Percentiles rank a stretch among this genome's conserved stretches.
Conservation (phyloP, 2,888 invertebrate species). For the Beris chalybata region DNA sequence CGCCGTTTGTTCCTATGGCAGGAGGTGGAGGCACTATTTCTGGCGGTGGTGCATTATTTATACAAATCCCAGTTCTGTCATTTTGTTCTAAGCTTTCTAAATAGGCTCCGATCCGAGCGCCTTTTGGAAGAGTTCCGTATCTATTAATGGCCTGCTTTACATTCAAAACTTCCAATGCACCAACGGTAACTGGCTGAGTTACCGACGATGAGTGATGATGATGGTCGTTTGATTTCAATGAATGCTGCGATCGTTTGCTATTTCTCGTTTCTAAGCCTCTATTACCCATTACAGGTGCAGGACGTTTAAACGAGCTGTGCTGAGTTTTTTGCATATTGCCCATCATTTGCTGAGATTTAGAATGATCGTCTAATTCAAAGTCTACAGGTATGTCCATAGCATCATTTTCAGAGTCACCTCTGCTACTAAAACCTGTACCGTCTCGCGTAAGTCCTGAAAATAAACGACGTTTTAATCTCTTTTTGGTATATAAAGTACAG, state of each 20-base stretch:
- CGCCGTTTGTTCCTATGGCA: conserved; percentile 37
- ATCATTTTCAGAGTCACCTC: conserved; percentile 70
- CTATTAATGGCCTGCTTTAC: conserved; percentile 92
- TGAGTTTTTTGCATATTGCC: conserved; percentile 57
- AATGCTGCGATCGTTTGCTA: conserved; percentile 60
- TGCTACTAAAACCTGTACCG: conserved; percentile 53
- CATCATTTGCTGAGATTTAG: conserved; percentile 58
- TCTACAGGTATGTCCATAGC: conserved; percentile 71
- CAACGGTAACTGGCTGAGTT: conserved; percentile 72
- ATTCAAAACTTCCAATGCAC: conserved; percentile 93
- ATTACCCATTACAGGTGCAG: conserved; percentile 64
- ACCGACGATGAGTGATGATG: conserved; percentile 3
- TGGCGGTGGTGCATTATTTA: conserved; percentile 42
- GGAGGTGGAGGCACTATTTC: conserved; percentile 42
- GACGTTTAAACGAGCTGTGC: conserved; percentile 61
- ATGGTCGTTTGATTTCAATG: conserved; percentile 45
- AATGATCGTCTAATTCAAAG: conserved; percentile 65
- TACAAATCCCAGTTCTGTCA: conserved; percentile 51
- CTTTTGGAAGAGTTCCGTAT: conserved; percentile 96
- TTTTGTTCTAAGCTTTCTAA: conserved; percentile 89
- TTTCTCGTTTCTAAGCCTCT: conserved; percentile 64
- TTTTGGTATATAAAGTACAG: too few relatives aligned
- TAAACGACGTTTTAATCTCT: background rate
- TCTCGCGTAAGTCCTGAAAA: conserved; percentile 53
- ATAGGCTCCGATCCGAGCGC: conserved; percentile 94